A percentile compares a stretch with the other conserved stretches of the same genome.
These are phyloP conservation scores for Alectura lathami DNA, from an alignment of 2,113 vertebrate species.

Conservation along the genomic window DNA sequence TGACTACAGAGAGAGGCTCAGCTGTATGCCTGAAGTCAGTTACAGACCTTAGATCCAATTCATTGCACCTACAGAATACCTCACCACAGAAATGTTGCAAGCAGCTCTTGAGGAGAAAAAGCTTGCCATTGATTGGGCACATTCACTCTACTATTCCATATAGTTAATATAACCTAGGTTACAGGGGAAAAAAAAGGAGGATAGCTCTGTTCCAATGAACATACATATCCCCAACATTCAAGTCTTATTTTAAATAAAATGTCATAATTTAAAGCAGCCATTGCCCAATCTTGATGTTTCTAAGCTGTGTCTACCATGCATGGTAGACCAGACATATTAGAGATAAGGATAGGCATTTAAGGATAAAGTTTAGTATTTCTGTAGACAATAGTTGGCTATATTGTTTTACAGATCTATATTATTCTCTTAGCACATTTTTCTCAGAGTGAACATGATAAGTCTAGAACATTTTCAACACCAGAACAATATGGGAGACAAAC, in stretches of 20 bases:
- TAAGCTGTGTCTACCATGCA: neutral
- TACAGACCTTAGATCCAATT: neutral
- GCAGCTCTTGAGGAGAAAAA: neutral
- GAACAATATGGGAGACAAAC: neutral
- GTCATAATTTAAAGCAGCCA: neutral
- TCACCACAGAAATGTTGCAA: neutral
- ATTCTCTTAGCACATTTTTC: neutral
- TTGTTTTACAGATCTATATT: neutral
- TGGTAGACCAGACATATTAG: neutral
- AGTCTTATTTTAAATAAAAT: accelerated
- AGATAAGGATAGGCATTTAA: neutral
- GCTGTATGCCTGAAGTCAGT: neutral
- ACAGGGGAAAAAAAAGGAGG: neutral
- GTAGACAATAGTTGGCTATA: neutral
- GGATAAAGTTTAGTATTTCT: neutral
- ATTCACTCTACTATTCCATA: neutral
- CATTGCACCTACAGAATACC: neutral
- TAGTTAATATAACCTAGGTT: neutral
- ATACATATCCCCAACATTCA: neutral
- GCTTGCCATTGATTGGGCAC: neutral
- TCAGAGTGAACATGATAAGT: neutral
- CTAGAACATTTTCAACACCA: neutral
- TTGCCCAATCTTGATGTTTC: neutral
- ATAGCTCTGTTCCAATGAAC: neutral
- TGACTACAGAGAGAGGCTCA: neutral